Conservation (phyloP, 2,888 invertebrate species). For the Callimorpha dominula region DNA sequence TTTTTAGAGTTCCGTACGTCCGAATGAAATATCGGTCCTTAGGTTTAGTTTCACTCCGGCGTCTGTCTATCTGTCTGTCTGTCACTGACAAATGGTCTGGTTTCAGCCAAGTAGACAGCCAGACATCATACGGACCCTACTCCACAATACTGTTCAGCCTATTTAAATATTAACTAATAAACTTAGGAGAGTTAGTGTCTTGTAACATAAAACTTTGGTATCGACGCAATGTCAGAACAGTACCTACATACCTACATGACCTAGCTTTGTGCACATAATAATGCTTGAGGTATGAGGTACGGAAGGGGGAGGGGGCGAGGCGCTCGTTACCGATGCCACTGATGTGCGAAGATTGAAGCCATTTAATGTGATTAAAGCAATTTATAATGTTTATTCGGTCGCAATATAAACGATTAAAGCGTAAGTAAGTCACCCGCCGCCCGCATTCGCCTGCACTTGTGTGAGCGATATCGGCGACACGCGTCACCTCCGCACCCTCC, state of each 20-base stretch:
- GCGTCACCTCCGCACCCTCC: slow-evolving; percentile 42
- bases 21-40: too few relatives aligned
- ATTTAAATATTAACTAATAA: too few relatives aligned
- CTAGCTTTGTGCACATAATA: background rate
- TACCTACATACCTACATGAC: background rate
- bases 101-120: too few relatives aligned
- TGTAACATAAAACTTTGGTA: too few relatives aligned
- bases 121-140: too few relatives aligned
- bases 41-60: too few relatives aligned
- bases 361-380: slow-evolving; percentile 75
- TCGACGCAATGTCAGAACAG: background rate
- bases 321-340: slow-evolving; percentile 30
- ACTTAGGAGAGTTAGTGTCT: too few relatives aligned
- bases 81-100: too few relatives aligned
- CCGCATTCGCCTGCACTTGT: slow-evolving; percentile 48
- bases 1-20: too few relatives aligned
- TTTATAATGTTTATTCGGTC: slow-evolving; percentile 73
- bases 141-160: too few relatives aligned
- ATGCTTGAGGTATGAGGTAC: background rate
- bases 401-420: slow-evolving; percentile 59
- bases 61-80: too few relatives aligned
- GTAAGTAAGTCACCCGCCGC: slow-evolving; percentile 28
- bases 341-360: slow-evolving; percentile 43
- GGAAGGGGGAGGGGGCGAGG: background rate
- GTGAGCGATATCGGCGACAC: slow-evolving; percentile 41